Percentiles rank a stretch among this genome's conserved stretches.
Conservation (phyloP, 2,888 invertebrate species). For the Neocrepidodera transversa region DNA sequence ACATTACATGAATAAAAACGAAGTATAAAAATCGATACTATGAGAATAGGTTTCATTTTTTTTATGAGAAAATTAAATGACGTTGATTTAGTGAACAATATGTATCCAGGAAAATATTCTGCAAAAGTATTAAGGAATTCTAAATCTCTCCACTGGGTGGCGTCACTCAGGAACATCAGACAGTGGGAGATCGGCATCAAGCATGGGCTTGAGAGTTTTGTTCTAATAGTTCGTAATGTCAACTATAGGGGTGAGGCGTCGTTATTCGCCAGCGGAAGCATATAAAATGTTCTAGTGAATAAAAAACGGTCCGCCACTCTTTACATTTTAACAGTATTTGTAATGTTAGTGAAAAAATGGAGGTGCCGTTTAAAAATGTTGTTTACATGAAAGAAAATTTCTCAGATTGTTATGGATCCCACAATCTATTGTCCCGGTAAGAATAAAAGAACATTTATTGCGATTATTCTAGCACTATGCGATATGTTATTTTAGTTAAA, state of each 20-base stretch:
- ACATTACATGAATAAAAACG: too few species aligned
- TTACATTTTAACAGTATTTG: slow-evolving; percentile 45
- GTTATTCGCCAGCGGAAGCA: slow-evolving; percentile 39
- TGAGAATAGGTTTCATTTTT: too few species aligned
- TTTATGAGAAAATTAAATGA: too few species aligned
- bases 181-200: slow-evolving; percentile 51
- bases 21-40: too few species aligned
- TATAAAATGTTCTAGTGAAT: slow-evolving; percentile 25
- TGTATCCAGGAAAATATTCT: background rate
- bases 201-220: slow-evolving; percentile 44
- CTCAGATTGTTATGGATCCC: slow-evolving; percentile 55
- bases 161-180: slow-evolving; percentile 46
- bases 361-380: slow-evolving; percentile 48
- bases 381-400: slow-evolving; percentile 42
- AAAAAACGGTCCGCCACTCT: slow-evolving; percentile 38
- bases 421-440: slow-evolving; percentile 57
- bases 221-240: slow-evolving; percentile 51
- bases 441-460: slow-evolving; percentile 33
- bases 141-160: slow-evolving; percentile 46
- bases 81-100: too few species aligned
- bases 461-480: background rate
- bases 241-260: slow-evolving; percentile 54
- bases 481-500: too few species aligned
- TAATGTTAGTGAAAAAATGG: slow-evolving; percentile 55
- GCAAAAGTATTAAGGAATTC: slow-evolving; percentile 20